These are phyloP conservation scores for Rhagoletis zephyria DNA, from an alignment of 1,140 invertebrate genomes.

Conservation along the genomic window DNA sequence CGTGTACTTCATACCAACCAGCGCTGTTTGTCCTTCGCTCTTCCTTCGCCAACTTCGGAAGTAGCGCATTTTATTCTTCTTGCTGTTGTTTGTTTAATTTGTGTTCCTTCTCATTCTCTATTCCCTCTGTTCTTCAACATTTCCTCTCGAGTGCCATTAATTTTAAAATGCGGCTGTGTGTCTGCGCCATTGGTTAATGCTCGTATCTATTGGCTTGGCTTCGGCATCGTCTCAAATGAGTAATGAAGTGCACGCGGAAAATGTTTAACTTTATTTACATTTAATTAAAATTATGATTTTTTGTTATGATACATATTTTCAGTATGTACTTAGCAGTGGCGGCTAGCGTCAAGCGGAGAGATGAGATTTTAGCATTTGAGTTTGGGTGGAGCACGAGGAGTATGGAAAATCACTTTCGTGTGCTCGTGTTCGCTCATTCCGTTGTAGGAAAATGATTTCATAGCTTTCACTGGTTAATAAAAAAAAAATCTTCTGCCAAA, in stretches of 20 bases:
- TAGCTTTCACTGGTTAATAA: background rate
- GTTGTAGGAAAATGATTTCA: background rate
- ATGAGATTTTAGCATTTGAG: no score
- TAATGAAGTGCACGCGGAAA: constrained; percentile 22
- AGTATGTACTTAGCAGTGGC: background rate
- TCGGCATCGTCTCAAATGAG: background rate
- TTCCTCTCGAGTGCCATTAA: constrained; percentile 34
- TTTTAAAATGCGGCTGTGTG: background rate
- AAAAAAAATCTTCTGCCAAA: background rate
- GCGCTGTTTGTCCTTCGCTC: background rate
- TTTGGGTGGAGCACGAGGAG: background rate
- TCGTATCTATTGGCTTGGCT: background rate
- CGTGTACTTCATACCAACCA: no score
- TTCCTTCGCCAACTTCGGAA: background rate
- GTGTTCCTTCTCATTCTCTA: background rate
- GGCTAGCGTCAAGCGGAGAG: background rate
- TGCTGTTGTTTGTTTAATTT: constrained; percentile 6
- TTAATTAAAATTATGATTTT: constrained; percentile 49
- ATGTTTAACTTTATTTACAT: constrained; percentile 39
- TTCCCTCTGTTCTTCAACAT: constrained; percentile 22
- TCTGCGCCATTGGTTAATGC: background rate
- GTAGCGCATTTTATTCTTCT: background rate
- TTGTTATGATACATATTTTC: background rate
- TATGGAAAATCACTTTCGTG: background rate
- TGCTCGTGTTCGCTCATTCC: background rate